Base-by-base conservation (phyloP, 2,888 invertebrate species). In the Pandemis heparana region DNA sequence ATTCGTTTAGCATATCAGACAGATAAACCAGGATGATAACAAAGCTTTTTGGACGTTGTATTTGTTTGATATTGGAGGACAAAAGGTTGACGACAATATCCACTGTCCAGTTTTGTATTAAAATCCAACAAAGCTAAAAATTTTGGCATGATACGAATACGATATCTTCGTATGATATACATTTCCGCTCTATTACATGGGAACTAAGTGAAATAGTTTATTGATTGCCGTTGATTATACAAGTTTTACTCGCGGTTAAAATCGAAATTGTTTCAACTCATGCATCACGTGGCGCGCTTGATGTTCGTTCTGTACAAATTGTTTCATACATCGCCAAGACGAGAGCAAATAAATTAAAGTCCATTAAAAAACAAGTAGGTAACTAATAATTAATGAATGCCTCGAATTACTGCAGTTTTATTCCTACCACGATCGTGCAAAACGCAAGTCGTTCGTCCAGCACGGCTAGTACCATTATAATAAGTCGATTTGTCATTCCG, bases 351-450 rank as follows among this genome's bases (percentile, higher is more conserved):
- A 46, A 51, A 74, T 74, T 74, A 74, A 60, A 61, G 43, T 43
- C 32, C 60, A 70, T 74, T 70, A 70, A 65, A 64, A 76, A 78
- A 75, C 75, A 76, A 76, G 73, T 75, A 75, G 75, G 51, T 74
- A 76, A 74, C 62, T 61, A 74, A 72, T 75, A 76, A 80, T 81
- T 82, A 79, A 72, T 75, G 75, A 78, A 80, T 82, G 76, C 79
- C 61, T 79, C 71, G 77, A 79, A 80, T 82, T 77, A 78, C 76
- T 77, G 63, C 18, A 68, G 64, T 48, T 51, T 63, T 51, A 65
- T 70, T 74, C 60, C 43, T 60, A 48, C n/a, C 73, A 69, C 70
- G 75, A 67, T 70, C 75, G 68, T 67, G 67, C 70, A 70, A 59
- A 75, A 70, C 70, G 65, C 69, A 48, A 74, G 59, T 74, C 23